Evolutionary conservation across 2,797 vertebrate genomes (phyloP), one percentile per base, ranked within the genome.

Genomic region (Menidia menidia): DNA sequence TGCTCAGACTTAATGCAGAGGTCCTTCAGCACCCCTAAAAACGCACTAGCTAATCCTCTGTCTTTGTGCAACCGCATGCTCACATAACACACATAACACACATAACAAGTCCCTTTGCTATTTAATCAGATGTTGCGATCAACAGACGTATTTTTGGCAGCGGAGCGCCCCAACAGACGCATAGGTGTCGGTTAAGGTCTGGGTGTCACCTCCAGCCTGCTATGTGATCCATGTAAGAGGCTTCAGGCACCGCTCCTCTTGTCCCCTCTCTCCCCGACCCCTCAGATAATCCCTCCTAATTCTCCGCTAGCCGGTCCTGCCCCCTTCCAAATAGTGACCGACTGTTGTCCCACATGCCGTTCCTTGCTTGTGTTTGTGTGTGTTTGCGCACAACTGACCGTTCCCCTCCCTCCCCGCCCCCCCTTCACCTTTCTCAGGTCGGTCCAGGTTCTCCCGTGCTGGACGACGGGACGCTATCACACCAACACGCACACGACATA

Each of bases 281-380:
- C 67, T 30, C 12, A 30, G 81, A 90, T 94, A 94, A 94, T 93
- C 92, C 90, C 63, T 83, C 73, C 86, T 92, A 93, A 94, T 93
- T 92, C 91, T 86, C 85, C 71, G 75, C 83, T 82, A 73, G 86
- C 87, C 72, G 43, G 60, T 90, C 87, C 82, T 83, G 87, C 87
- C 87, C 88, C 54, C 39, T 82, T 19, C 88, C 87, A 88, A 92
- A 91, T 91, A 93, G 90, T 92, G 90, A 93, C 90, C 91, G 90
- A 93, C 89, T 92, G 86, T 78, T 83, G 84, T 90, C 80, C 85
- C 91, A 85, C 86, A 78, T 85, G 82, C 25, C 25, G 25, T 25
- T 25, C 25, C 25, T 25, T 25, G 57, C 56, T 67, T 56, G 1
- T 71, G 52, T 50, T n/a, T 68, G 2, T 60, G 54, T 61, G 62